Conservation (phyloP, 2,888 invertebrate genomes). For the Torymus auratus region DNA sequence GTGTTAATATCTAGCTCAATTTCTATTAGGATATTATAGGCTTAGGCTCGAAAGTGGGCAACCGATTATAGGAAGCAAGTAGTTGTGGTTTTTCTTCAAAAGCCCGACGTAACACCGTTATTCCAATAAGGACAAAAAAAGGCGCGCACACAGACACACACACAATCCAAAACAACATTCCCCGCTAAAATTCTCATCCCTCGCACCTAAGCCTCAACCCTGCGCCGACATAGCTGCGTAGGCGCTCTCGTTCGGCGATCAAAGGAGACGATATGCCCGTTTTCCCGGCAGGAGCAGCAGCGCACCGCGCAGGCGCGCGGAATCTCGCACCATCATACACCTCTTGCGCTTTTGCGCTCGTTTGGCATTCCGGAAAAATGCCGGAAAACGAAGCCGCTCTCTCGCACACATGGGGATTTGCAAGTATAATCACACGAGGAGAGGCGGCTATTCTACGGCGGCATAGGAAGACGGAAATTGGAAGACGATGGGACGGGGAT, state of each 20-base stretch:
- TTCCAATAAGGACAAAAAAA: no score
- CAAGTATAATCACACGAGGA: constrained; percentile 50
- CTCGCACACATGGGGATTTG: constrained; percentile 22
- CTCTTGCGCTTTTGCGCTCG: constrained; percentile 13
- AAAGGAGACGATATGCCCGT: constrained; percentile 24
- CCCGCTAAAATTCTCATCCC: no score
- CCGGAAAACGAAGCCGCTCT: constrained; percentile 34
- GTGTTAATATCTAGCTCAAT: no score
- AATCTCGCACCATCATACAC: not conserved
- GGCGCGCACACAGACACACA: no score
- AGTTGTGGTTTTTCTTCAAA: no score
- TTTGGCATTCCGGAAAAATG: constrained; percentile 49
- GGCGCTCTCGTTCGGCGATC: constrained; percentile 7
- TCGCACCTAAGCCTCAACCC: no score
- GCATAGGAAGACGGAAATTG: constrained; percentile 48
- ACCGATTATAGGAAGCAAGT: no score
- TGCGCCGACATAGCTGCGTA: no score
- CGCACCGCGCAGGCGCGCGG: not conserved
- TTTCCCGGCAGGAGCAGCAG: not conserved
- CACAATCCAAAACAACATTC: no score
- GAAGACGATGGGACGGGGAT: constrained; percentile 55
- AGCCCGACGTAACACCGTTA: no score
- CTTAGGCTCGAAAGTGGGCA: no score
- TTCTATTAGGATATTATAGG: no score
- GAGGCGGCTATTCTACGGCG: not conserved